Base-by-base conservation (phyloP, 1,140 invertebrate species). In the Brachionus manjavacas region DNA sequence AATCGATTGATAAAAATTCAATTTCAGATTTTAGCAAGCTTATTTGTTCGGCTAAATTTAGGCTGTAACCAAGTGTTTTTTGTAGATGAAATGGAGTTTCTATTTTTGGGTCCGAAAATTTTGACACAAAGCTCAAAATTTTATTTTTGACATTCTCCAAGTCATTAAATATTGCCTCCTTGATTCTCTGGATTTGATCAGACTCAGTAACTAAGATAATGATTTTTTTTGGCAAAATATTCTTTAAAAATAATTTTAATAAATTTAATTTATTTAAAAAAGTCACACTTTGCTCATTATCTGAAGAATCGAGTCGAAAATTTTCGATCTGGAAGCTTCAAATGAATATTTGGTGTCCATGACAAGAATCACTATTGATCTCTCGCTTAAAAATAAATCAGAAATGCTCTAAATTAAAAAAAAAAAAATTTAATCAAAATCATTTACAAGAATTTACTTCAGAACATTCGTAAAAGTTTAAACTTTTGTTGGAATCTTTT, bases 1-100 rank as follows among this genome's bases (percentile, higher is more conserved):
- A 2, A 16, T 76, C 43, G 7, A 76, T 76, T 16, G 43, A 25
- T 4, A 76, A 49, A 25, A 76, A 49, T 12, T 49, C n/a, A 4
- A 76, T 49, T 3, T 76, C 41, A 14, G 20, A 16, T 76, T 76
- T 49, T 2, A 49, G 3, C 4, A 76, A 35, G 12, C 41, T 49
- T 46, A 76, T 76, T 76, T 52, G 72, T 46, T 76, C 72, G 1
- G 43, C n/a, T n/a, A 76, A 49, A n/a, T 76, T 76, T 49, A 49
- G 25, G n/a, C 46, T 20, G 49, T 76, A 25, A 28, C 43, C 41
- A 12, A 76, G 8, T 12, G 46, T 12, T 49, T 25, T 49, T 76
- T 76, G 9, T 25, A 49, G 1, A 76, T 76, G 20, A 49, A 76
- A 74, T 41, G 70, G 12, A 7, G 43, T 39, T 3, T 74, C 70